phyloP scores from a whole-genome alignment of 2,113 vertebrate genomes.

The Hippocampus mohnikei region DNA sequence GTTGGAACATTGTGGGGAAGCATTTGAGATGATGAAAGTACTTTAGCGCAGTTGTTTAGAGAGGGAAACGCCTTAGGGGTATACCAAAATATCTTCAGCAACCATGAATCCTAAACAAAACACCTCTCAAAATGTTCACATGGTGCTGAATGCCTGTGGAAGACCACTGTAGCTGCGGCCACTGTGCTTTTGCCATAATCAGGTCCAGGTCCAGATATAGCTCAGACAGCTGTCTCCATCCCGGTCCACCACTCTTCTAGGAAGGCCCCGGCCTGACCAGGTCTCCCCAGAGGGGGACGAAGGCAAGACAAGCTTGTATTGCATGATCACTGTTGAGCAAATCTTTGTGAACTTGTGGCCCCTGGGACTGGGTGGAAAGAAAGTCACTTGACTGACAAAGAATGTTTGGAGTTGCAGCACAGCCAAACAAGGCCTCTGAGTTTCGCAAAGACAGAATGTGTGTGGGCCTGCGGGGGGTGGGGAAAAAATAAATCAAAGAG shows the following conservation, averaged over 20 bases:
- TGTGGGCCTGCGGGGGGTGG: slow-evolving; percentile 24
- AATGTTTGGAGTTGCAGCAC: slow-evolving; percentile 56
- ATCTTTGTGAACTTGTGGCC: slow-evolving; percentile 43
- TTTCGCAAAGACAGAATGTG: slow-evolving; percentile 22
- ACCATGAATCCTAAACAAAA: slow-evolving; percentile 29
- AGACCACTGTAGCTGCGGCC: slow-evolving; percentile 19
- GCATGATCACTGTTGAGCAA: slow-evolving; percentile 27
- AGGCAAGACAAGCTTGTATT: slow-evolving; percentile 16
- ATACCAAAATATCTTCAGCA: slow-evolving; percentile 20
- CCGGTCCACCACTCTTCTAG: slow-evolving; percentile 21
- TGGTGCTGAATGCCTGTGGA: slow-evolving; percentile 18
- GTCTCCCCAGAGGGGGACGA: slow-evolving; percentile 29
- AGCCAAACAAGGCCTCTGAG: slow-evolving; percentile 45
- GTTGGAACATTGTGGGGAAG: background rate
- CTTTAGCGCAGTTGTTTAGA: background rate
- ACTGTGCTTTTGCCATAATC: slow-evolving; percentile 35
- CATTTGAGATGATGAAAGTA: background rate
- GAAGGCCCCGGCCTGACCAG: slow-evolving; percentile 5
- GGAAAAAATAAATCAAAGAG: slow-evolving; percentile 24
- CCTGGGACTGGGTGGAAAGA: slow-evolving; percentile 49
- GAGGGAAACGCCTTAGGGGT: slow-evolving; percentile 3
- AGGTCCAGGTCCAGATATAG: slow-evolving; percentile 46
- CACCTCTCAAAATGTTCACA: slow-evolving; percentile 17
- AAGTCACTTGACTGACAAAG: slow-evolving; percentile 59
- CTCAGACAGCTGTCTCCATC: slow-evolving; percentile 45